These are phyloP conservation scores for Chaetodon trifasciatus DNA, from an alignment of 2,797 vertebrate genomes.

Conservation along the genomic window DNA sequence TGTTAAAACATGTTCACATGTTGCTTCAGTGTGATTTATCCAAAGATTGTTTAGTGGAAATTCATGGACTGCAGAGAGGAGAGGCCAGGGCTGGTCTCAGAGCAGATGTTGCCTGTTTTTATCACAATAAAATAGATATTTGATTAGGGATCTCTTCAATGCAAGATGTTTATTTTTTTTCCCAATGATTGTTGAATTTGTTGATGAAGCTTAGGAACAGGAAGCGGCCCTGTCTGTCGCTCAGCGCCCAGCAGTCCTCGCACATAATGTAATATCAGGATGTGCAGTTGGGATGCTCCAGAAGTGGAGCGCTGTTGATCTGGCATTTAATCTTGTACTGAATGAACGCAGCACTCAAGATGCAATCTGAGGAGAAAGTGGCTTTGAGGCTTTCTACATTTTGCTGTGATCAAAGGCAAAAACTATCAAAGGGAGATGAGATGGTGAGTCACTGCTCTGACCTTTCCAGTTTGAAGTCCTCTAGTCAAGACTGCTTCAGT, in stretches of 20 bases:
- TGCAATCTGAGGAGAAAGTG: background rate
- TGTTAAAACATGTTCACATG: conserved; percentile 24
- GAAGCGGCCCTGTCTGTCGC: conserved; percentile 1
- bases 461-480: conserved; percentile 30
- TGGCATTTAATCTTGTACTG: background rate
- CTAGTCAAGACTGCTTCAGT: conserved; percentile 5
- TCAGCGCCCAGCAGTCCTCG: background rate
- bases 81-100: background rate
- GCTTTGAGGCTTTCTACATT: background rate
- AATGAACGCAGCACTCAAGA: background rate
- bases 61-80: background rate
- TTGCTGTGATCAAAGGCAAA: conserved; percentile 15
- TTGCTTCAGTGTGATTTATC: conserved; percentile 31
- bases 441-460: conserved; percentile 32
- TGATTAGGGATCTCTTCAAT: conserved; percentile 7
- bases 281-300: conserved; percentile 4
- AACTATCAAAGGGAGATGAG: background rate
- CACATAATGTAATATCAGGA: background rate
- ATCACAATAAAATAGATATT: conserved; percentile 3
- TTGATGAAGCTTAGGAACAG: background rate
- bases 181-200: background rate
- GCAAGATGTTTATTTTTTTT: conserved; percentile 27
- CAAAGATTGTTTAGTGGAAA: conserved; percentile 13
- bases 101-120: conserved; percentile 32
- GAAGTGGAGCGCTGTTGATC: background rate